phyloP scores from a whole-genome alignment of 2,888 invertebrate species.

The Spodoptera exigua region DNA sequence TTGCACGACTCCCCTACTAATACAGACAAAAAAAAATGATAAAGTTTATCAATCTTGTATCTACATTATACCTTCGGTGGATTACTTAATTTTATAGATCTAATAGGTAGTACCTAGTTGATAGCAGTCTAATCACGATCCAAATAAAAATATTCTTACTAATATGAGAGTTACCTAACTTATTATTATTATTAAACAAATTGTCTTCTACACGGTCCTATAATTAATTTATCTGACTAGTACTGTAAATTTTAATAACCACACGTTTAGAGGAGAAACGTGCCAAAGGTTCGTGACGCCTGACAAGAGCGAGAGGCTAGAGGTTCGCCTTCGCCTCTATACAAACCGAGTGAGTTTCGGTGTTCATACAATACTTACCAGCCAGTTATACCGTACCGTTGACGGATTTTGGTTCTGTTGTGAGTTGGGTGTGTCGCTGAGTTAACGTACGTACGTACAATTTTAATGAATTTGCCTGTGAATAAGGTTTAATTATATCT shows the following conservation, averaged over 20 bases:
- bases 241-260: too few species aligned
- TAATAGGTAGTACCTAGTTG: too few species aligned
- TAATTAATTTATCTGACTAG: too few species aligned
- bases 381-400: too few species aligned
- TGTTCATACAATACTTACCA: too few species aligned
- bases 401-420: constrained; percentile 73
- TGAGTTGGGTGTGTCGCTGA: constrained; percentile 82
- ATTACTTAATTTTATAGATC: too few species aligned
- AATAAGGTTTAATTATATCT: constrained; percentile 26
- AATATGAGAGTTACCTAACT: constrained; percentile 22
- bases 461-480: constrained; percentile 38
- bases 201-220: too few species aligned
- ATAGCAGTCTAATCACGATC: constrained; percentile 8
- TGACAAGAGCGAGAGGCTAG: constrained; percentile 80
- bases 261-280: neutral
- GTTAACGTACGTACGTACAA: constrained; percentile 83
- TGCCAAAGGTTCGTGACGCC: constrained; percentile 70
- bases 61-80: too few species aligned
- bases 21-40: too few species aligned
- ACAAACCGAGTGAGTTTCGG: too few species aligned
- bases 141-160: constrained; percentile 12
- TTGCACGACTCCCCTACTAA: too few species aligned
- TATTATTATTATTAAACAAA: constrained; percentile 4
- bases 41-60: too few species aligned
- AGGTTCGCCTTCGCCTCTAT: constrained; percentile 50